Evolutionary conservation across 2,888 invertebrate genomes (phyloP), one percentile per base, ranked within the genome.

Genomic region (Brenthis hecate): DNA sequence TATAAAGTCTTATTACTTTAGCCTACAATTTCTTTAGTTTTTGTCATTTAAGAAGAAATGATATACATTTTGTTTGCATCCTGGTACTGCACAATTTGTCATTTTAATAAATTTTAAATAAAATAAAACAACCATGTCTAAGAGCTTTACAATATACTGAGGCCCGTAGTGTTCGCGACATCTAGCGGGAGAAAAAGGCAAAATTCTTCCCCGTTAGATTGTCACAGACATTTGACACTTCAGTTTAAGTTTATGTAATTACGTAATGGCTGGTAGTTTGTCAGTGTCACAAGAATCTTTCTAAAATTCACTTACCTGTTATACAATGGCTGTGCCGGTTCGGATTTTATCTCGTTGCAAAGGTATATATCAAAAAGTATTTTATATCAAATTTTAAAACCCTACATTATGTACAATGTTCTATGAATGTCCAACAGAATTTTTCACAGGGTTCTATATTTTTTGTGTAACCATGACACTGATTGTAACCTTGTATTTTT

Each of bases 271-370:
- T 82, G 65, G 47, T 76, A 75, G 73, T 73, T 80, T 87, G 87
- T 89, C 88, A 90, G 84, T 91, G 89, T 90, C 90, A 88, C 73
- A 75, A 76, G 77, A 76, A 77, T 73, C 72, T 70, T 74, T 72
- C 66, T 70, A 65, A 79, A 82, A 81, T 78, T 80, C 77, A 75
- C 76, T 75, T 80, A 76, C 77, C 72, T 77, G 75, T 80, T 82
- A 79, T 77, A 87, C 79, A 83, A 94, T 94, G 94, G 94, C 94
- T 83, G 93, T 94, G 78, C 90, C 94, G 76, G 91, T 92, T 76
- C 89, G 94, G 84, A 90, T 94, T 88, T 89, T 94, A 79, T 89
- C 92, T 76, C 92, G 93, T 80, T 87, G 93, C 75, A 93, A 93
- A 90, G 94, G 94, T 94, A 90, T 91, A 75, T 73, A 57, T 69